A percentile compares a stretch with the other conserved stretches of the same genome.
Evolutionary conservation across 1,140 invertebrate genomes (phyloP).

Genomic region (Drosophila neocordata): DNA sequence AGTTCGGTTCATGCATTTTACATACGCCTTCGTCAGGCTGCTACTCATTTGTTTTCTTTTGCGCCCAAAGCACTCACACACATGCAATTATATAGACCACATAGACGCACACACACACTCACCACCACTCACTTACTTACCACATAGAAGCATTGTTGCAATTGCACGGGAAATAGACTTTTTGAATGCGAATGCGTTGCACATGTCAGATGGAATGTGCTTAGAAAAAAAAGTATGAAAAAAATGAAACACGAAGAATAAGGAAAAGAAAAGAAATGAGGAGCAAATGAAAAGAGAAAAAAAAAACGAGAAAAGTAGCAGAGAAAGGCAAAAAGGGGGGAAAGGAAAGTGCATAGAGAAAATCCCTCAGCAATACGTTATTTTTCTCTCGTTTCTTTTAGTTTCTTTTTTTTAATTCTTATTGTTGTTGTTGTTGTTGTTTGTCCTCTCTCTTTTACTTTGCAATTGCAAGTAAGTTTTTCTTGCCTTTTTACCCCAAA

Average conservation of each 20-base stretch:
- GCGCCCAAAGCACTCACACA: slow-evolving; percentile 51
- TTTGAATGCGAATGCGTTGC: slow-evolving; percentile 79
- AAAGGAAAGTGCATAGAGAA: slow-evolving; percentile 19
- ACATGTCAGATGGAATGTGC: slow-evolving; percentile 71
- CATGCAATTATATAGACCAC: slow-evolving; percentile 41
- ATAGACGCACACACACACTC: slow-evolving; percentile 13
- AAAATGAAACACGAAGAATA: slow-evolving; percentile 19
- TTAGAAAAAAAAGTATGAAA: slow-evolving; percentile 60
- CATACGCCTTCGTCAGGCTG: slow-evolving; percentile 67
- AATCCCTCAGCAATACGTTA: slow-evolving; percentile 60
- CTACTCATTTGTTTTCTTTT: slow-evolving; percentile 77
- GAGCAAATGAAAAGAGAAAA: slow-evolving; percentile 1
- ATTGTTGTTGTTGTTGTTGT: slow-evolving; percentile 21
- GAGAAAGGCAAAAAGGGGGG: slow-evolving; percentile 8
- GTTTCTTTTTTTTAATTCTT: slow-evolving; percentile 23
- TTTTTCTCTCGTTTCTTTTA: slow-evolving; percentile 12
- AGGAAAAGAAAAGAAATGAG: slow-evolving; percentile 29
- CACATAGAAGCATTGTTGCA: slow-evolving; percentile 66
- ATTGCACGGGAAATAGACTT: slow-evolving; percentile 81
- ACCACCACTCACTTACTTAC: slow-evolving; percentile 41
- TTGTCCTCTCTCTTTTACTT: slow-evolving; percentile 29
- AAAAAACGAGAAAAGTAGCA: slow-evolving; percentile 18
- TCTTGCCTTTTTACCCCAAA: slow-evolving; percentile 24
- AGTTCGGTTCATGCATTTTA: slow-evolving; percentile 61
- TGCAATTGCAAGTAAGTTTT: slow-evolving; percentile 50